These are phyloP conservation scores for Sciurus vulgaris DNA, from an alignment of 2,797 vertebrate species.

Conservation along the genomic window DNA sequence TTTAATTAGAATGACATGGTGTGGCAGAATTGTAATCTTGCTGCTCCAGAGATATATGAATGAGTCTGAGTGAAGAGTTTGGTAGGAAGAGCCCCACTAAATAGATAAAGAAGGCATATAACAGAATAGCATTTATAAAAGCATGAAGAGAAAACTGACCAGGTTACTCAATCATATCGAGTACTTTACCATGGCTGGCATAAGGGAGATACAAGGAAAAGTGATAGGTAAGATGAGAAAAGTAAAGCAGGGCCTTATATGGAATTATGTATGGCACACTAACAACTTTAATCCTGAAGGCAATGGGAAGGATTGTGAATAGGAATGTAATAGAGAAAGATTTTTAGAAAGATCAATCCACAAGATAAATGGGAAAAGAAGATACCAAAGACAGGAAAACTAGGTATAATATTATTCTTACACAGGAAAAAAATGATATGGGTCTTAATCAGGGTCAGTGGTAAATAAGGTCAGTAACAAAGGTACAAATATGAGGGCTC, in stretches of 20 bases:
- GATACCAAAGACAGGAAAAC: not conserved
- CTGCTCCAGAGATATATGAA: not conserved
- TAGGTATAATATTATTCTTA: not conserved
- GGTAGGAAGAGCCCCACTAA: conserved; percentile 10
- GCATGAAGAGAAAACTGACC: not conserved
- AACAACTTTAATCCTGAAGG: conserved; percentile 55
- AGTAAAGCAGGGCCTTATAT: not conserved
- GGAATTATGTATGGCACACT: not conserved
- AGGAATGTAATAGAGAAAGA: conserved; percentile 2
- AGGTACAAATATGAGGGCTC: not conserved
- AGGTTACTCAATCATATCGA: not conserved
- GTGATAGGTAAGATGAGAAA: not conserved
- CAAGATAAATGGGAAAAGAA: not conserved
- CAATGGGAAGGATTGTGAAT: not conserved
- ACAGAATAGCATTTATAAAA: not conserved
- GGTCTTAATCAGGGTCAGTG: not conserved
- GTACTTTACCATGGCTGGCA: not conserved
- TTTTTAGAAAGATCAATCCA: conserved; percentile 18
- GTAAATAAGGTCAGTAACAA: not conserved
- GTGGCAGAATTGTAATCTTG: not conserved
- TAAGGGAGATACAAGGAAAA: not conserved
- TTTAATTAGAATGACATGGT: conserved; percentile 15
- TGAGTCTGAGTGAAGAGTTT: conserved; percentile 15
- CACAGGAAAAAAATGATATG: not conserved
- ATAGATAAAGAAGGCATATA: not conserved